phyloP scores from a whole-genome alignment of 2,797 vertebrate genomes.

The Lacerta agilis region DNA sequence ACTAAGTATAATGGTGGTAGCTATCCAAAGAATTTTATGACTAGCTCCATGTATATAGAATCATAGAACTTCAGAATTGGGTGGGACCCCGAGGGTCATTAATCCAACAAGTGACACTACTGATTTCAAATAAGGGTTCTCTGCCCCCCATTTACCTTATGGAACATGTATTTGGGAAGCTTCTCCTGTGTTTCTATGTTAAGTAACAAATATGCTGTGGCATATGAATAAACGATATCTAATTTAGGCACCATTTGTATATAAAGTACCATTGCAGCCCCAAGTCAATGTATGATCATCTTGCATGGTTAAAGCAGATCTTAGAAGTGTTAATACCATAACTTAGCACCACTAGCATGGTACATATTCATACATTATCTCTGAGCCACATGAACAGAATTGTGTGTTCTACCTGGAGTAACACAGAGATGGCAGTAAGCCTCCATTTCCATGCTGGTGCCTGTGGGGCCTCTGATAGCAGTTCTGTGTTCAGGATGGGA shows the following conservation, averaged over 20 bases:
- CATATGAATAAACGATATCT: not conserved
- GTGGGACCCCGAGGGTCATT: too few relatives aligned
- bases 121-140: not conserved
- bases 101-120: not conserved
- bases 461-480: not conserved
- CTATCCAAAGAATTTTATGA: not conserved
- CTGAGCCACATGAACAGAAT: not conserved
- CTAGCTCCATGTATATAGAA: not conserved
- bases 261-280: too few relatives aligned
- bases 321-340: too few relatives aligned
- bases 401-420: not conserved
- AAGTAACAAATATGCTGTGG: not conserved
- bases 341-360: too few relatives aligned
- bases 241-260: not conserved
- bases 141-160: not conserved
- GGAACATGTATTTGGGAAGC: too few relatives aligned
- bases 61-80: too few relatives aligned
- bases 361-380: not conserved
- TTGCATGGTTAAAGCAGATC: too few relatives aligned
- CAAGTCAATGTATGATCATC: too few relatives aligned
- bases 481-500: not conserved
- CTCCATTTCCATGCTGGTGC: not conserved
- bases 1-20: not conserved
- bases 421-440: not conserved
- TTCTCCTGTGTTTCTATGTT: not conserved